A percentile compares a stretch with the other conserved stretches of the same genome.
Evolutionary conservation across 2,888 invertebrate species (phyloP).

Genomic region (Folsomia candida): DNA sequence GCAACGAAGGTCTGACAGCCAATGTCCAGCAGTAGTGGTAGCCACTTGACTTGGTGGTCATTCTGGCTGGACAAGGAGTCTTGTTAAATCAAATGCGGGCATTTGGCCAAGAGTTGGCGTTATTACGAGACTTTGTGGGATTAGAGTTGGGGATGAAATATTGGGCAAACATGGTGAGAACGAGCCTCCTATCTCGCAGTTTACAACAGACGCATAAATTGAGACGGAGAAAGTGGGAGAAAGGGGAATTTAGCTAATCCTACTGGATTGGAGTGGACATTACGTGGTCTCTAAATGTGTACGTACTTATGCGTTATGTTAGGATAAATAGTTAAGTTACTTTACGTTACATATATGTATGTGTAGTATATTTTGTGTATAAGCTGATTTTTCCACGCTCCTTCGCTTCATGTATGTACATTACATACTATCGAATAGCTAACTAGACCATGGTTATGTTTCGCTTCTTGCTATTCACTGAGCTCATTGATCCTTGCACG

Average conservation of each 20-base stretch:
- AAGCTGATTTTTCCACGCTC: background rate
- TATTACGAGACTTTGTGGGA: background rate
- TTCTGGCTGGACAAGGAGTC: background rate
- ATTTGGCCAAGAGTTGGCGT: constrained; percentile 3
- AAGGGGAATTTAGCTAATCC: background rate
- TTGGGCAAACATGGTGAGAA: background rate
- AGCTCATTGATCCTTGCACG: constrained; percentile 61
- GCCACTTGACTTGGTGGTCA: background rate
- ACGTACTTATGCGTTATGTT: background rate
- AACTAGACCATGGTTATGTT: constrained; percentile 63
- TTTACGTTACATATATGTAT: background rate
- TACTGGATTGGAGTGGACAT: background rate
- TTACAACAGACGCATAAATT: background rate
- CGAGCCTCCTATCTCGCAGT: background rate
- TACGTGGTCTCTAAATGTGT: too few species aligned
- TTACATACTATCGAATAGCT: background rate
- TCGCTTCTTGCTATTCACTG: constrained; percentile 58
- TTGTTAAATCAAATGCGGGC: constrained; percentile 7
- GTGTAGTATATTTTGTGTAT: too few species aligned
- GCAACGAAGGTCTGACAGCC: too few species aligned
- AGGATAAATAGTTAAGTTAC: background rate
- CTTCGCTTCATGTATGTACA: too few species aligned
- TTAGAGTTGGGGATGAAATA: background rate
- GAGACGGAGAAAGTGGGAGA: background rate
- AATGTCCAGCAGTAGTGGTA: too few species aligned